Conservation (phyloP, 2,888 invertebrate species). For the Leptinotarsa haldemani region DNA sequence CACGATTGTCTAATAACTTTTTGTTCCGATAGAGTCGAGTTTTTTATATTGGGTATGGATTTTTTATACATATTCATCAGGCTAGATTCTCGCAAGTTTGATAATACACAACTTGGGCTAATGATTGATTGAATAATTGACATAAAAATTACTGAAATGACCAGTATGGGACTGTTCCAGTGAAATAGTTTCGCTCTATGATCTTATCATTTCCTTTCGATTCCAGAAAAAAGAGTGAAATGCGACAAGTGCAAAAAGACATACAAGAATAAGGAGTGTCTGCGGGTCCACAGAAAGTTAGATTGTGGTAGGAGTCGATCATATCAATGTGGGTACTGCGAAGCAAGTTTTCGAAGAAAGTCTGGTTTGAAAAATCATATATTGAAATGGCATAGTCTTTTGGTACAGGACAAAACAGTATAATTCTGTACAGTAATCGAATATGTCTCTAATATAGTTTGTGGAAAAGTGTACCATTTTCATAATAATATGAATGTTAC, state of each 20-base stretch:
- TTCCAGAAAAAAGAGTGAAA: not conserved
- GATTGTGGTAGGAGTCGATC: not conserved
- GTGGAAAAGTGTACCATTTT: not conserved
- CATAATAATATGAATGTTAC: not conserved
- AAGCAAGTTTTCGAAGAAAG: constrained; percentile 8
- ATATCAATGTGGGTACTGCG: constrained; percentile 2
- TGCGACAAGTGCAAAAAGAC: constrained; percentile 3
- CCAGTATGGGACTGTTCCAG: too few species aligned
- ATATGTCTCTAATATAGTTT: not conserved
- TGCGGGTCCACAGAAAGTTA: not conserved
- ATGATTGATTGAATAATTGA: too few species aligned
- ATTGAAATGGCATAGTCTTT: constrained; percentile 1
- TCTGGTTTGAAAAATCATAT: constrained; percentile 3
- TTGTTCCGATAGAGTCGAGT: too few species aligned
- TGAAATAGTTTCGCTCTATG: too few species aligned
- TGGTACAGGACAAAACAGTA: not conserved
- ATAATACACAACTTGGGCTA: too few species aligned
- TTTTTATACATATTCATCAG: too few species aligned
- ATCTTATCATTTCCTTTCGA: not conserved
- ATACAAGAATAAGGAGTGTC: constrained; percentile 3
- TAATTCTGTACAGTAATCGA: not conserved
- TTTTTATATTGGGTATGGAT: too few species aligned
- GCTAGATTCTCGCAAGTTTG: too few species aligned
- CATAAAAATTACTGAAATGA: too few species aligned
- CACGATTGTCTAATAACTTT: too few species aligned